These are phyloP conservation scores for Uropetala carovei DNA, from an alignment of 2,888 invertebrate genomes.

Conservation along the genomic window DNA sequence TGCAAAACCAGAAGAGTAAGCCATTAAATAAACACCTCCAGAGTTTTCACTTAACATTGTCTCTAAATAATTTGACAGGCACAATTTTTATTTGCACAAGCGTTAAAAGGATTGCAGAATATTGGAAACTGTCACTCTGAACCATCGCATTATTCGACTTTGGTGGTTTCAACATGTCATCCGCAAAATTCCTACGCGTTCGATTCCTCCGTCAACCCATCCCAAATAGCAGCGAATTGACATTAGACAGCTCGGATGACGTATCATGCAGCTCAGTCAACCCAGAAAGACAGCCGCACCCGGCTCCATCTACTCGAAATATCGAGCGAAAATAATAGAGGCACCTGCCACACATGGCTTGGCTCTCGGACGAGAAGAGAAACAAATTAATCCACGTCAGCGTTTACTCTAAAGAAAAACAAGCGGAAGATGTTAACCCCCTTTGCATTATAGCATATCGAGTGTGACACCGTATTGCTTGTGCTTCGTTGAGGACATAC, in stretches of 20 bases:
- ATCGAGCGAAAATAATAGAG: constrained; percentile 5
- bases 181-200: not conserved
- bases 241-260: not conserved
- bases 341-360: not conserved
- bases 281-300: not conserved
- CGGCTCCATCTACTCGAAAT: not conserved
- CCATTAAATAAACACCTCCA: too few species aligned
- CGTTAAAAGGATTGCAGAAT: not conserved
- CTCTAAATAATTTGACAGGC: not conserved
- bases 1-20: too few species aligned
- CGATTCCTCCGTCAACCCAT: not conserved
- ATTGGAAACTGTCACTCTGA: not conserved
- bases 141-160: not conserved
- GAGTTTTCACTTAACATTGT: not conserved
- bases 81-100: not conserved
- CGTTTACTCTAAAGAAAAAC: not conserved
- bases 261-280: not conserved
- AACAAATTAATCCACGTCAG: not conserved
- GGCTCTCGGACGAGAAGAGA: not conserved
- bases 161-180: not conserved
- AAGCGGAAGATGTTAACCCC: too few species aligned
- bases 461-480: too few species aligned
- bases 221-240: not conserved
- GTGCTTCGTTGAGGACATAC: too few species aligned
- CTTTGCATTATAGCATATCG: too few species aligned